A percentile compares a stretch with the other conserved stretches of the same genome.
Evolutionary conservation across 64 coral and sea anemone genomes (phyloP).

Genomic region (Montipora cactus): DNA sequence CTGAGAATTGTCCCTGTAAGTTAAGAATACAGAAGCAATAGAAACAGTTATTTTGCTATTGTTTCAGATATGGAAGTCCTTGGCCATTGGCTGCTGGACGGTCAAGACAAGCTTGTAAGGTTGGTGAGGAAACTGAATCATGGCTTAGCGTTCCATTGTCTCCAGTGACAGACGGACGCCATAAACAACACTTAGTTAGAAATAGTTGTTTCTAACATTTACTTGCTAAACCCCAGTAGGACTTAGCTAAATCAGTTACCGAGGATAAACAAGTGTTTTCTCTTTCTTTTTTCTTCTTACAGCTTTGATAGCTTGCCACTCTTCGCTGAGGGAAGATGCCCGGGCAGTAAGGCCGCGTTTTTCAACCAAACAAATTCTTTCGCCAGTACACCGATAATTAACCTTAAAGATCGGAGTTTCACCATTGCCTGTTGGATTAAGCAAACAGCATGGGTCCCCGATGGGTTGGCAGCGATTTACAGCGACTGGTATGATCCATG

Average conservation of each 20-base stretch:
- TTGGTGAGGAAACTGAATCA: not conserved
- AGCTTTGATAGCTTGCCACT: not conserved
- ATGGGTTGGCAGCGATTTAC: not conserved
- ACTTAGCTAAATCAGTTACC: no score
- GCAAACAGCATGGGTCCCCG: not conserved
- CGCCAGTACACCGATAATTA: not conserved
- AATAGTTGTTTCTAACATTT: not conserved
- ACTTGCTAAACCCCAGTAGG: not conserved
- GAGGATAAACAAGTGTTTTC: no score
- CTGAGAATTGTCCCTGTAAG: no score
- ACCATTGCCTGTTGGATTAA: slow-evolving; percentile 28
- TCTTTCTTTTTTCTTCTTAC: not conserved
- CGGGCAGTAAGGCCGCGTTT: not conserved
- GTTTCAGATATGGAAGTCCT: not conserved
- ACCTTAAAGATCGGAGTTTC: not conserved
- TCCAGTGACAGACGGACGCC: no score
- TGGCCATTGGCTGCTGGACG: slow-evolving; percentile 19
- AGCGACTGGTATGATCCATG: not conserved
- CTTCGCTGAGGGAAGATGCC: not conserved
- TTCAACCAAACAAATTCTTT: not conserved
- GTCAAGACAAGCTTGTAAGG: not conserved
- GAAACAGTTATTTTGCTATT: no score
- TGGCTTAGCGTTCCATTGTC: no score
- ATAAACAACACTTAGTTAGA: no score
- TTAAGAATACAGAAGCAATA: no score